Evolutionary conservation across 2,888 invertebrate species (phyloP).

Genomic region (Microctonus aethiopoides): DNA sequence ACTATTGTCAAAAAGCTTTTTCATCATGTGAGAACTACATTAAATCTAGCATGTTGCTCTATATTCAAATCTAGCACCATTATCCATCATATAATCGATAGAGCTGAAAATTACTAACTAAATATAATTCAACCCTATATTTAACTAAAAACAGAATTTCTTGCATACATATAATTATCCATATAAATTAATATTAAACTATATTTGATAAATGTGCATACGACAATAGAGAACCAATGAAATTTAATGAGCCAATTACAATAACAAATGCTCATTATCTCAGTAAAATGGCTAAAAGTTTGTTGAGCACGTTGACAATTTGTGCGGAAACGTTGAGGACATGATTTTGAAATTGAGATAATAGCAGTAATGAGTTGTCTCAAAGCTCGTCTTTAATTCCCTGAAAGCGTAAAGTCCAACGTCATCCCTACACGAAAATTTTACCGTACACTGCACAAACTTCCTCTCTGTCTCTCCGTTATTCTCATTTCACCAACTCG

Average conservation of each 20-base stretch:
- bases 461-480: not conserved
- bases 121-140: no score
- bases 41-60: no score
- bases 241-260: slow-evolving; percentile 18
- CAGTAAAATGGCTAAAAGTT: slow-evolving; percentile 16
- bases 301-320: slow-evolving; percentile 17
- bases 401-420: slow-evolving; percentile 19
- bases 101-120: no score
- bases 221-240: slow-evolving; percentile 3
- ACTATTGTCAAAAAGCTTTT: no score
- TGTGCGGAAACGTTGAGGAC: not conserved
- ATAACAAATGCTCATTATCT: slow-evolving; percentile 14
- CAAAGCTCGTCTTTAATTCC: slow-evolving; percentile 16
- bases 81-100: no score
- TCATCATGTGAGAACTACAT: no score
- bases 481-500: not conserved
- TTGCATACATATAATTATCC: no score
- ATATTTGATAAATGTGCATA: not conserved
- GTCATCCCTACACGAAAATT: slow-evolving; percentile 10
- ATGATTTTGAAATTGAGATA: slow-evolving; percentile 16
- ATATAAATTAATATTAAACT: no score
- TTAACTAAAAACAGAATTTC: no score
- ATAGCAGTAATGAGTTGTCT: slow-evolving; percentile 18
- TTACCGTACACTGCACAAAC: slow-evolving; percentile 14
- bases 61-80: no score